These are phyloP conservation scores for Periphyllus acericola DNA, from an alignment of 2,888 invertebrate species.

Conservation along the genomic window DNA sequence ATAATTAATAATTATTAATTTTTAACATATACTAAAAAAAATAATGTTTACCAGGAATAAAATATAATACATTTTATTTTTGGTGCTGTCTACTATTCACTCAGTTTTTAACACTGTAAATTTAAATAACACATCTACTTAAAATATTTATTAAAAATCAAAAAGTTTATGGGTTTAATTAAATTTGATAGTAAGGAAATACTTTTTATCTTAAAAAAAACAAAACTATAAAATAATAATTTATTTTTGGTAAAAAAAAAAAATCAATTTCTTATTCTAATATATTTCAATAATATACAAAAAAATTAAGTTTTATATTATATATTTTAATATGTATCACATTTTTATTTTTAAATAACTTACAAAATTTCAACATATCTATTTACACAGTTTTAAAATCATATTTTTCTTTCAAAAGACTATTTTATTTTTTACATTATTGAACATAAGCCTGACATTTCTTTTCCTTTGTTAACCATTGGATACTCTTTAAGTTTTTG, in stretches of 20 bases:
- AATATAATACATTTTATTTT: background rate
- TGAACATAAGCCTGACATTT: constrained; percentile 86
- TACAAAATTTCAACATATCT: constrained; percentile 31
- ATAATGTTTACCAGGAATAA: background rate
- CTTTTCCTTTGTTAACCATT: constrained; percentile 78
- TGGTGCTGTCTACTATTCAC: background rate
- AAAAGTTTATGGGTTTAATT: background rate
- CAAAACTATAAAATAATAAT: constrained; percentile 44
- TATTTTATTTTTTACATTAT: constrained; percentile 75
- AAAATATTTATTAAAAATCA: background rate
- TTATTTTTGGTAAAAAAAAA: constrained; percentile 61
- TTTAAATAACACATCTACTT: constrained; percentile 15
- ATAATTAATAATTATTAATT: background rate
- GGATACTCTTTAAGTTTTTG: constrained; percentile 78
- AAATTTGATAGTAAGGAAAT: background rate
- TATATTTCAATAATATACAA: constrained; percentile 33
- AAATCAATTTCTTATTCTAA: constrained; percentile 2
- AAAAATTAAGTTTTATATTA: background rate
- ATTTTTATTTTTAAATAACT: constrained; percentile 19
- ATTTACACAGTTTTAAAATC: constrained; percentile 21
- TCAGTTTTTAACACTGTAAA: constrained; percentile 23
- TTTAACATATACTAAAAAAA: background rate
- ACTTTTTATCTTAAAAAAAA: background rate
- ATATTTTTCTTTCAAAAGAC: background rate
- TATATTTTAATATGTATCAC: constrained; percentile 10